Evolutionary conservation across 2,113 vertebrate genomes (phyloP).

Genomic region (Verasper variegatus): DNA sequence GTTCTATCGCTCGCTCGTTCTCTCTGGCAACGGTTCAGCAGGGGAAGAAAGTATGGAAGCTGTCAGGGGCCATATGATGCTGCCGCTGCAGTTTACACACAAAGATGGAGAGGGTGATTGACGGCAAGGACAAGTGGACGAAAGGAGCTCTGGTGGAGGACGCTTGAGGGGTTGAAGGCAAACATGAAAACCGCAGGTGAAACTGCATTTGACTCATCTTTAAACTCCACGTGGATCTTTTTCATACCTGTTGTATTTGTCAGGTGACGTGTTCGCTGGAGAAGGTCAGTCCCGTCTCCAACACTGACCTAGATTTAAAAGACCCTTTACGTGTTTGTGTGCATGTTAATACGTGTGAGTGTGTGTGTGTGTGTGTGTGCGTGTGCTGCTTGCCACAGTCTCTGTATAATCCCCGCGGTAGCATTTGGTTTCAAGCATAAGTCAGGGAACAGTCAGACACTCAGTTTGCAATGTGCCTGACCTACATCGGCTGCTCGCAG

Average conservation of each 20-base stretch:
- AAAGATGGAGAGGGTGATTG: slow-evolving; percentile 48
- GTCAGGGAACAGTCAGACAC: slow-evolving; percentile 62
- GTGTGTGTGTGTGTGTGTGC: slow-evolving; percentile 16
- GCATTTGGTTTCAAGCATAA: slow-evolving; percentile 65
- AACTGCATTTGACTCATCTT: not conserved
- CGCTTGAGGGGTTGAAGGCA: not conserved
- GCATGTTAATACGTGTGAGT: slow-evolving; percentile 27
- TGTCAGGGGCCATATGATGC: slow-evolving; percentile 77
- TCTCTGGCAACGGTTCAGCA: slow-evolving; percentile 51
- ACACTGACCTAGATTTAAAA: slow-evolving; percentile 62
- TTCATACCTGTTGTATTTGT: slow-evolving; percentile 30
- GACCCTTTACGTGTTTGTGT: slow-evolving; percentile 24
- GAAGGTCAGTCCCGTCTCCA: slow-evolving; percentile 56
- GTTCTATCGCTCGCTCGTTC: slow-evolving; percentile 10
- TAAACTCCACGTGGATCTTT: not conserved
- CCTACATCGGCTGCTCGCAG: slow-evolving; percentile 72
- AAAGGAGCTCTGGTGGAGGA: slow-evolving; percentile 21
- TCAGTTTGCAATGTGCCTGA: slow-evolving; percentile 61
- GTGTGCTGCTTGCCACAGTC: slow-evolving; percentile 28
- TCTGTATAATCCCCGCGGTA: slow-evolving; percentile 61
- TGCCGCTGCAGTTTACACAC: slow-evolving; percentile 68
- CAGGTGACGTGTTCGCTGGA: slow-evolving; percentile 8
- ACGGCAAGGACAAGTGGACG: slow-evolving; percentile 47
- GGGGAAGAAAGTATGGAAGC: slow-evolving; percentile 69
- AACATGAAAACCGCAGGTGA: not conserved